Evolutionary conservation across 2,113 vertebrate genomes (phyloP), one percentile per base, ranked within the genome.

Genomic region (Calyptommatus sinebrachiatus): DNA sequence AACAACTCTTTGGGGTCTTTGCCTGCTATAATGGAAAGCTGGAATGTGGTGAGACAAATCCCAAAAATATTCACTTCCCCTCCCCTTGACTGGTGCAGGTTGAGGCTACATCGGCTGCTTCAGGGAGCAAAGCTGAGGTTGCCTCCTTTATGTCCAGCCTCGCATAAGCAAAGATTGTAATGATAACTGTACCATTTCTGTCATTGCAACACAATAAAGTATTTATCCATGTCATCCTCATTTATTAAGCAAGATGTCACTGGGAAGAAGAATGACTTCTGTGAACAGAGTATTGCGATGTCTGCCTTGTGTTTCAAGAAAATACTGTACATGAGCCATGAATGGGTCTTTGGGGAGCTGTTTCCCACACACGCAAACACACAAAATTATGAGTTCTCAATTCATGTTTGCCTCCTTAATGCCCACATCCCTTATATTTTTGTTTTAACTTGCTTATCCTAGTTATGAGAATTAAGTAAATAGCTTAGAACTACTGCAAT

Each of bases 191-290:
- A 81, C 65, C 35, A 76, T 88, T 86, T 48, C 45, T 88, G 82
- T 88, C 87, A 76, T 70, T 84, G 82, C 85, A 79, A 69, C 75
- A 82, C 90, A 89, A 92, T 90, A 92, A 92, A 91, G 68, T 0
- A 7, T 86, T 82, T 81, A 84, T 87, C 70, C 82, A 76, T 1
- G 11, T 35, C 73, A 60, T 3, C n/a, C 45, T 41, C 70, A 71
- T 75, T 46, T 78, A n/a, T 8, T 89, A 29, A 20, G 50, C 53
- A 68, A 29, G 12, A 11, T 76, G 8, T 21, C 4, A 9, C 21
- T 67, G n/a, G 16, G 31, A n/a, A 45, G 53, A 31, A 20, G 8
- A 45, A 61, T n/a, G 28, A 22, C 6, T 46, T 68, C 67, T 68
- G 69, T 46, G 12, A 26, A 71, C 22, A 4, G 69, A 48, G 24